Evolutionary conservation across 2,888 invertebrate genomes (phyloP).

Genomic region (Pyrochroa serraticornis): DNA sequence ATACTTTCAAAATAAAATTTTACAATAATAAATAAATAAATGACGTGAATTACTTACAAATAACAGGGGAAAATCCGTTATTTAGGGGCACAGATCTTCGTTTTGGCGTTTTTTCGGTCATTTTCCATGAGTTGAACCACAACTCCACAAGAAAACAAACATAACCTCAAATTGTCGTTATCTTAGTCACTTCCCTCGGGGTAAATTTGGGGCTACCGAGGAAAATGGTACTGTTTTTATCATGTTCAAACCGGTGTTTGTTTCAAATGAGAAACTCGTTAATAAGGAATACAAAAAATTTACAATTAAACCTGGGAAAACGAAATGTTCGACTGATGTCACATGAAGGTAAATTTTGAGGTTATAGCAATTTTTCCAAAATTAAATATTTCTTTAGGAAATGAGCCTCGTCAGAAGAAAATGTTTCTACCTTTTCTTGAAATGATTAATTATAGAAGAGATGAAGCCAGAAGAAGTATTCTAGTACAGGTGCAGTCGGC

Average conservation of each 20-base stretch:
- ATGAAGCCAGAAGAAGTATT: constrained; percentile 72
- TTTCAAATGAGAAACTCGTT: constrained; percentile 7
- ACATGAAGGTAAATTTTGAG: constrained; percentile 11
- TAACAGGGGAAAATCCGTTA: constrained; percentile 38
- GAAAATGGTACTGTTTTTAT: constrained; percentile 15
- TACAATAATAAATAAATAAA: constrained; percentile 4
- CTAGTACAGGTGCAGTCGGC: constrained; percentile 79
- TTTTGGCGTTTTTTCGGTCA: constrained; percentile 34
- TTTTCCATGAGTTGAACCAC: constrained; percentile 5
- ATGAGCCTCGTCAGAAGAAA: neutral
- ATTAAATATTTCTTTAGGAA: constrained; percentile 1
- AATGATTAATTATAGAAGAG: constrained; percentile 64
- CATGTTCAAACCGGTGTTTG: neutral
- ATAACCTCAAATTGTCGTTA: constrained; percentile 15
- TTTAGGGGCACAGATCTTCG: constrained; percentile 6
- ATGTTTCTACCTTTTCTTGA: constrained; percentile 61
- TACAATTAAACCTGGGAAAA: neutral
- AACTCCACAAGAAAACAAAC: neutral
- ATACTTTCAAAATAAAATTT: constrained; percentile 36
- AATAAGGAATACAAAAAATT: constrained; percentile 4
- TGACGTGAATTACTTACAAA: constrained; percentile 31
- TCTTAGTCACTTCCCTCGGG: constrained; percentile 7
- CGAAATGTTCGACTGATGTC: neutral
- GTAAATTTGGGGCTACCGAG: neutral
- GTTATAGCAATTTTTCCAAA: constrained; percentile 10